Conservation (phyloP, 2,888 invertebrate genomes). For the Gymnocheta viridis region DNA sequence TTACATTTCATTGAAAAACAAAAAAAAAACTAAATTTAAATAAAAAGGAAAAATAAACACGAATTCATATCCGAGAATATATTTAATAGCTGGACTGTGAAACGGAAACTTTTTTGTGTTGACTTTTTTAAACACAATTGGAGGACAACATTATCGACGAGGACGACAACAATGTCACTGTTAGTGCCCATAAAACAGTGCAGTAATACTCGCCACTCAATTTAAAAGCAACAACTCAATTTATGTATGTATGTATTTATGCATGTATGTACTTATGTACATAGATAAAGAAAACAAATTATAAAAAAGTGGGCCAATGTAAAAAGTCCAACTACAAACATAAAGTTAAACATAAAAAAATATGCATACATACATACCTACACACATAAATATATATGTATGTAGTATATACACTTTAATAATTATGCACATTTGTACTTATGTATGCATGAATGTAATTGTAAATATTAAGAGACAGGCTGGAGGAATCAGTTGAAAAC, state of each 20-base stretch:
- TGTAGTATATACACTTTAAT: neutral
- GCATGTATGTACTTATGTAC: constrained; percentile 1
- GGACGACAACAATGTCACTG: constrained; percentile 8
- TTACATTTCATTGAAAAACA: constrained; percentile 54
- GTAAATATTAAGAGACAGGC: neutral
- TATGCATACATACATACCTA: too few species aligned
- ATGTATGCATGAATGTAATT: neutral
- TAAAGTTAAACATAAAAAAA: constrained; percentile 4
- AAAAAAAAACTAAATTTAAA: constrained; percentile 15
- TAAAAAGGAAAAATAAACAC: neutral
- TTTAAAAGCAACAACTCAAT: too few species aligned
- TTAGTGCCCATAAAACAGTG: too few species aligned
- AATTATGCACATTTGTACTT: neutral
- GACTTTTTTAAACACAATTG: constrained; percentile 45
- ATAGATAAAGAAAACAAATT: constrained; percentile 19
- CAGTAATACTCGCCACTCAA: constrained; percentile 20
- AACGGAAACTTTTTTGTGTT: constrained; percentile 47
- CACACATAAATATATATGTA: too few species aligned
- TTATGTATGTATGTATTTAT: neutral
- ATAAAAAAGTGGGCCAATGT: constrained; percentile 70
- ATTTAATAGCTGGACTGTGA: constrained; percentile 52
- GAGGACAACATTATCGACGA: constrained; percentile 62
- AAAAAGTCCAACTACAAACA: constrained; percentile 62
- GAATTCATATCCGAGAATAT: constrained; percentile 13
- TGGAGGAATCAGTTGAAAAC: constrained; percentile 36